A percentile compares a stretch with the other conserved stretches of the same genome.
phyloP scores from a whole-genome alignment of 2,888 invertebrate species.

The Sabatieria punctata region DNA sequence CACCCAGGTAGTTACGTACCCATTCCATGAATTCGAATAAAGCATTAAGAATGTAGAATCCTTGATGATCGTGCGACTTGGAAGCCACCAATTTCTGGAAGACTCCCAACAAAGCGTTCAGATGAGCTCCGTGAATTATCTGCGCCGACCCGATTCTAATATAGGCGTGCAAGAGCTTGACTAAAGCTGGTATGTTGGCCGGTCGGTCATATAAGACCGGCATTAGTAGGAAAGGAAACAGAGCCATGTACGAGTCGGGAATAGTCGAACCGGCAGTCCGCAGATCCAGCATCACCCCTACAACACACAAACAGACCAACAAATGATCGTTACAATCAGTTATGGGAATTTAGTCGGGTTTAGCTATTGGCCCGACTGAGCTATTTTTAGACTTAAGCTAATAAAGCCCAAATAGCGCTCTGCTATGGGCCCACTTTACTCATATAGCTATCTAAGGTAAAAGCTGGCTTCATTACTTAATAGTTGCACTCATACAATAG shows the following conservation, averaged over 20 bases:
- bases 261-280: constrained; percentile 19
- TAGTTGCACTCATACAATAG: too few species aligned
- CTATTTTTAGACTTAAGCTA: too few species aligned
- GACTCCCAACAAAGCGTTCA: constrained; percentile 60
- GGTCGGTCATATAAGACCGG: constrained; percentile 81
- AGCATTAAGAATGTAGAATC: constrained; percentile 71
- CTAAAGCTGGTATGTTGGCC: constrained; percentile 81
- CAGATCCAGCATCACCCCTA: constrained; percentile 65
- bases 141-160: constrained; percentile 49
- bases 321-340: too few species aligned
- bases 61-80: constrained; percentile 85
- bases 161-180: constrained; percentile 72
- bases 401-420: too few species aligned
- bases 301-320: too few species aligned
- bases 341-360: too few species aligned
- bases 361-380: too few species aligned
- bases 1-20: too few species aligned
- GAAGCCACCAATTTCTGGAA: constrained; percentile 92
- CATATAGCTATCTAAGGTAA: too few species aligned
- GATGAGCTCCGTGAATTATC: constrained; percentile 50
- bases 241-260: constrained; percentile 65
- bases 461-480: too few species aligned
- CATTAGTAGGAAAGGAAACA: constrained; percentile 72
- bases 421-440: too few species aligned
- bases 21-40: constrained; percentile 63